These are phyloP conservation scores for Pseudomyrmex gracilis DNA, from an alignment of 1,140 invertebrate species.

Conservation along the genomic window DNA sequence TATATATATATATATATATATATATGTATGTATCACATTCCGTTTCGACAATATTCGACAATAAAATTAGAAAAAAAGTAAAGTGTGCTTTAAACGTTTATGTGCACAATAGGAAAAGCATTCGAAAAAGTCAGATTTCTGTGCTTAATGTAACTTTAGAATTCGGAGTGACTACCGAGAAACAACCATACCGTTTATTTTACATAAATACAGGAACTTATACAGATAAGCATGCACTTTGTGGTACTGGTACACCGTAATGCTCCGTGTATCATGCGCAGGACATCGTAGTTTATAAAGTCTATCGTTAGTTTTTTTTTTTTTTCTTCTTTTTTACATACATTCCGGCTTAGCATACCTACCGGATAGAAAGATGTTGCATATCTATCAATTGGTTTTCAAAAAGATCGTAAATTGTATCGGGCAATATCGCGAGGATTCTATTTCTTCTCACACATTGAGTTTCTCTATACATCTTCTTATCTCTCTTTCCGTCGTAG, in stretches of 20 bases:
- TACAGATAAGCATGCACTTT: conserved; percentile 39
- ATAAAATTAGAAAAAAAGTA: background rate
- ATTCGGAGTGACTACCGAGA: background rate
- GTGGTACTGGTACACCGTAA: conserved; percentile 39
- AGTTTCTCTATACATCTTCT: background rate
- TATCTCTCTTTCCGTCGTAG: background rate
- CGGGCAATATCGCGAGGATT: background rate
- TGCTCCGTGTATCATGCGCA: conserved; percentile 28
- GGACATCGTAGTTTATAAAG: conserved; percentile 34
- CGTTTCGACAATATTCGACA: conserved; percentile 11
- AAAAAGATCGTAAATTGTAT: conserved; percentile 16
- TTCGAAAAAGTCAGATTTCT: conserved; percentile 40
- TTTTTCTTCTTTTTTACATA: no score
- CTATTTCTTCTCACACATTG: background rate
- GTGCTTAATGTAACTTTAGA: conserved; percentile 33
- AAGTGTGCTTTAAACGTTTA: conserved; percentile 6
- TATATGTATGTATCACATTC: conserved; percentile 14
- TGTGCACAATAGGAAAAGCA: conserved; percentile 15
- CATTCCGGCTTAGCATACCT: conserved; percentile 41
- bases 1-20: no score
- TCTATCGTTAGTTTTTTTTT: conserved; percentile 13
- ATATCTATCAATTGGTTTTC: conserved; percentile 12
- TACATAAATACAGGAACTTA: conserved; percentile 53
- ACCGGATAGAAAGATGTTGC: conserved; percentile 32
- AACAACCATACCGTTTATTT: conserved; percentile 58